A percentile compares a stretch with the other conserved stretches of the same genome.
phyloP scores from a whole-genome alignment of 2,113 vertebrate genomes.

The Apus apus region DNA sequence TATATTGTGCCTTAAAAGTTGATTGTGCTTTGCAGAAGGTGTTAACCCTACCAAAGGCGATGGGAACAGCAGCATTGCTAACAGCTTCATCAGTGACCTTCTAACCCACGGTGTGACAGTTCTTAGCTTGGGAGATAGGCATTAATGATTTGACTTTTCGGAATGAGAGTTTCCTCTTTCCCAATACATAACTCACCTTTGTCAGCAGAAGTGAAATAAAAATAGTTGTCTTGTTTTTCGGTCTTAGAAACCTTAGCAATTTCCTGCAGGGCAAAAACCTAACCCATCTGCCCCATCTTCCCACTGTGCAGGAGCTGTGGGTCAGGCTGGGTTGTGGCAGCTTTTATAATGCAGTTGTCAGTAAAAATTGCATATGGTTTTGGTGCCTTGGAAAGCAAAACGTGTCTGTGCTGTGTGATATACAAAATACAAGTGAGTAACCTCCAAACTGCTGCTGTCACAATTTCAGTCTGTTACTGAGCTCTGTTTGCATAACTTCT shows the following conservation, averaged over 20 bases:
- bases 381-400: neutral
- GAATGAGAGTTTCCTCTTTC: neutral
- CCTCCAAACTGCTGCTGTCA: neutral
- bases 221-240: neutral
- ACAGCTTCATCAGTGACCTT: neutral
- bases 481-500: neutral
- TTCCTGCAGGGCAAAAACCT: neutral
- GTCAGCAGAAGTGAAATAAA: neutral
- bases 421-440: neutral
- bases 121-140: neutral
- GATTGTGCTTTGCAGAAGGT: slow-evolving; percentile 34
- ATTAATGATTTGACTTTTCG: neutral
- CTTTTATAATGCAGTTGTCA: neutral
- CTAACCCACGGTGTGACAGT: neutral
- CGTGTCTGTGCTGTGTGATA: neutral
- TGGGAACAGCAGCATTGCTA: neutral
- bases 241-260: neutral
- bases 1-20: slow-evolving; percentile 40
- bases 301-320: neutral
- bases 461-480: neutral
- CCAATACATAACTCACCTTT: neutral
- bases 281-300: neutral
- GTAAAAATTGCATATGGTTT: neutral
- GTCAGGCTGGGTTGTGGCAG: neutral
- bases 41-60: neutral